phyloP scores from a whole-genome alignment of 2,113 vertebrate genomes.

The Emydocephalus ijimae region DNA sequence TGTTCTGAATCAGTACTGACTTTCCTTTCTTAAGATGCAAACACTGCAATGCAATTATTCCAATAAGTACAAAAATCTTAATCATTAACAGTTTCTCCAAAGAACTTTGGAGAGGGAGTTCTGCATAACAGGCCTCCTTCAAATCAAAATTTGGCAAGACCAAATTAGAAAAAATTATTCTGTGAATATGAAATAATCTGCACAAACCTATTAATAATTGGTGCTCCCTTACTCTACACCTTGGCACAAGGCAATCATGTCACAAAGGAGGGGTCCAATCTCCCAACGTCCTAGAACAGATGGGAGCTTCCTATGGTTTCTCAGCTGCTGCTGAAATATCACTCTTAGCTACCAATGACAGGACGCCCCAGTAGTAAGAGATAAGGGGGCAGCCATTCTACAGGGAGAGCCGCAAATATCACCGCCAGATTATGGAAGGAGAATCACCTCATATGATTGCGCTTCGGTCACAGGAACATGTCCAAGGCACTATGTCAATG shows the following conservation, averaged over 20 bases:
- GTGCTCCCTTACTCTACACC: background rate
- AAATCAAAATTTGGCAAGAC: background rate
- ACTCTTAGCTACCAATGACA: background rate
- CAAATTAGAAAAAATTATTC: background rate
- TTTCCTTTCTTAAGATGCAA: background rate
- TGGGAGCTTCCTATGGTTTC: background rate
- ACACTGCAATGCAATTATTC: background rate
- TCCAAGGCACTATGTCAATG: background rate
- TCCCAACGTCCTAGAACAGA: background rate
- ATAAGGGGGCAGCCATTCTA: background rate
- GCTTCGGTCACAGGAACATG: background rate
- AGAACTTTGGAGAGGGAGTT: no score
- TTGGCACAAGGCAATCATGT: background rate
- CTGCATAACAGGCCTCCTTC: background rate
- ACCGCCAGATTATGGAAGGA: background rate
- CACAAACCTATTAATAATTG: background rate
- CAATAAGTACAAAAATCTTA: background rate
- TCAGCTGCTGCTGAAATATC: background rate
- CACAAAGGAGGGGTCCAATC: background rate
- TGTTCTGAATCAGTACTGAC: background rate
- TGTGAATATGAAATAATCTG: background rate
- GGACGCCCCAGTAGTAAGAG: background rate
- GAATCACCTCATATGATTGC: background rate
- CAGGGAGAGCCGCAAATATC: background rate
- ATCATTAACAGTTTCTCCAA: background rate